Conservation (phyloP, 2,888 invertebrate genomes). For the Thymelicus lineola region DNA sequence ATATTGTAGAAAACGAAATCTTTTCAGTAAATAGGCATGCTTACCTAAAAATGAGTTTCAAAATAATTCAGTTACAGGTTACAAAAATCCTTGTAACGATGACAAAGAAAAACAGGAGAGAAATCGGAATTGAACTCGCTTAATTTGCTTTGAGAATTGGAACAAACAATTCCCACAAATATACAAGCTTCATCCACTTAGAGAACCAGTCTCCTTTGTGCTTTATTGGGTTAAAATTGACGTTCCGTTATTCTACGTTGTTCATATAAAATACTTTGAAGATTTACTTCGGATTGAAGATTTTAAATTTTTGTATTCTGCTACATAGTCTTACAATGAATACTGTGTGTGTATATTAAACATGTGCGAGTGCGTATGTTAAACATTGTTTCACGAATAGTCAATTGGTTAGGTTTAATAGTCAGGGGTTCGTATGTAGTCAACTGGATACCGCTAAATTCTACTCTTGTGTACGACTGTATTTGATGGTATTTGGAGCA, state of each 20-base stretch:
- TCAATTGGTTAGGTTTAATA: too few species aligned
- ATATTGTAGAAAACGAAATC: neutral
- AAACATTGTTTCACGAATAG: too few species aligned
- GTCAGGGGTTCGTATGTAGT: too few species aligned
- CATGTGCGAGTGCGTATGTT: too few species aligned
- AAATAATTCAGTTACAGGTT: constrained; percentile 15
- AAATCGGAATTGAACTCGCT: constrained; percentile 22
- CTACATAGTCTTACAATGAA: too few species aligned
- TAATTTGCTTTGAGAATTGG: constrained; percentile 35
- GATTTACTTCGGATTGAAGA: constrained; percentile 2
- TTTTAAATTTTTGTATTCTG: neutral
- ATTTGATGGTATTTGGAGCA: too few species aligned
- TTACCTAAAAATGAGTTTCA: neutral
- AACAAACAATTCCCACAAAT: constrained; percentile 31
- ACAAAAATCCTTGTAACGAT: constrained; percentile 20
- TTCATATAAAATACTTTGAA: constrained; percentile 1
- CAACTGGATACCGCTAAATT: too few species aligned
- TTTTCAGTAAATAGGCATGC: neutral
- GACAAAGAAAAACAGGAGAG: constrained; percentile 25
- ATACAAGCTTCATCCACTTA: constrained; percentile 11
- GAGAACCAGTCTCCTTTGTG: constrained; percentile 9
- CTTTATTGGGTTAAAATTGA: constrained; percentile 19
- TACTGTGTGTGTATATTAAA: too few species aligned
- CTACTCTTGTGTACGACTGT: too few species aligned
- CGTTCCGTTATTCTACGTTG: constrained; percentile 4